Evolutionary conservation across 2,113 vertebrate species (phyloP).

Genomic region (Sterna hirundo): DNA sequence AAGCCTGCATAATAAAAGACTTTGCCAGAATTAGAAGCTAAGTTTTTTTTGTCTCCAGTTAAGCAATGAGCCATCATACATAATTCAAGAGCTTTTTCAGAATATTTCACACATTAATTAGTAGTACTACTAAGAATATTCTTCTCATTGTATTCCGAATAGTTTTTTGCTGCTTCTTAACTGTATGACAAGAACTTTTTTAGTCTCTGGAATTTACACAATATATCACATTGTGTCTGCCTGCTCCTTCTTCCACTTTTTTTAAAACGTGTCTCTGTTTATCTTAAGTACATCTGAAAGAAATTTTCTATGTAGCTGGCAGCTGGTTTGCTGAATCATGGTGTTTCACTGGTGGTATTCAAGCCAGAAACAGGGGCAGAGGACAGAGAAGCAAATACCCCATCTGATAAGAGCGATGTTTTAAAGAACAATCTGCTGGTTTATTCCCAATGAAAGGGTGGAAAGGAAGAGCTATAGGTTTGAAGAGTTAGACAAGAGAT

Average conservation of each 20-base stretch:
- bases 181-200: background rate
- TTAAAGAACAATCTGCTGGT: background rate
- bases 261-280: background rate
- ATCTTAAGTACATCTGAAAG: background rate
- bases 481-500: background rate
- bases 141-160: background rate
- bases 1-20: background rate
- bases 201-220: background rate
- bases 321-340: background rate
- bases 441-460: background rate
- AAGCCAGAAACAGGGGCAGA: background rate
- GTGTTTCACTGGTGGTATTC: background rate
- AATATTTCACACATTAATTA: constrained; percentile 39
- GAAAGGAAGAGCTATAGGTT: background rate
- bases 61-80: constrained; percentile 4
- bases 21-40: constrained; percentile 30
- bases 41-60: background rate
- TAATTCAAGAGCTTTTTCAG: constrained; percentile 44
- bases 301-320: background rate
- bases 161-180: background rate
- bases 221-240: background rate
- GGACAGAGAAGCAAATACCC: background rate
- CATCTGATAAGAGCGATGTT: background rate
- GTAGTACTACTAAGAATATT: constrained; percentile 34
- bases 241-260: background rate